A percentile compares a stretch with the other conserved stretches of the same genome.
These are phyloP conservation scores for Craseonycteris thonglongyai DNA, from an alignment of 2,113 vertebrate genomes.

Conservation along the genomic window DNA sequence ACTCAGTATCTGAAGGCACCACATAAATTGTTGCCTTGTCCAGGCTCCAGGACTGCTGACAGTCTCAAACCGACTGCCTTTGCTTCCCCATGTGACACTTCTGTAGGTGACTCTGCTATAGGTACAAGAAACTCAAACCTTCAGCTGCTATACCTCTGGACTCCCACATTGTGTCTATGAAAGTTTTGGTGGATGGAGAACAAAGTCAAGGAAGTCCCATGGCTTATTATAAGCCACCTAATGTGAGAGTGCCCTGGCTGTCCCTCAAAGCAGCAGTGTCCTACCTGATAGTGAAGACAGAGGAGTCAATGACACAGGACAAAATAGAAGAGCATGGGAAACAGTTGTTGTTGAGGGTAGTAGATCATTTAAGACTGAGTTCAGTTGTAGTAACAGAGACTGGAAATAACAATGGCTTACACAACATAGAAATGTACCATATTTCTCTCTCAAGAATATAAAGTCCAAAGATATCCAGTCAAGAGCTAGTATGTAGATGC, in stretches of 20 bases:
- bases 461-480: neutral
- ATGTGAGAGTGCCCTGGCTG: accelerated
- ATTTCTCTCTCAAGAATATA: neutral
- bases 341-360: neutral
- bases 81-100: neutral
- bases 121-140: neutral
- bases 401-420: neutral
- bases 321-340: neutral
- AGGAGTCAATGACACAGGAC: neutral
- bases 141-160: neutral
- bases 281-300: neutral
- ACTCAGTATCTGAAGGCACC: neutral
- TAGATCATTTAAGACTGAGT: neutral
- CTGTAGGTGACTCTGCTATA: neutral
- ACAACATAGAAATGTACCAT: neutral
- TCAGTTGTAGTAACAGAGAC: neutral
- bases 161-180: neutral
- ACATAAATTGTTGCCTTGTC: slow-evolving; percentile 38
- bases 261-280: neutral
- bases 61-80: slow-evolving; percentile 15
- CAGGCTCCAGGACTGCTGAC: slow-evolving; percentile 23
- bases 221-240: neutral
- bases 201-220: neutral
- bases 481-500: neutral
- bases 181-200: neutral